Conservation (phyloP, 2,888 invertebrate genomes). For the Argynnis bischoffii region DNA sequence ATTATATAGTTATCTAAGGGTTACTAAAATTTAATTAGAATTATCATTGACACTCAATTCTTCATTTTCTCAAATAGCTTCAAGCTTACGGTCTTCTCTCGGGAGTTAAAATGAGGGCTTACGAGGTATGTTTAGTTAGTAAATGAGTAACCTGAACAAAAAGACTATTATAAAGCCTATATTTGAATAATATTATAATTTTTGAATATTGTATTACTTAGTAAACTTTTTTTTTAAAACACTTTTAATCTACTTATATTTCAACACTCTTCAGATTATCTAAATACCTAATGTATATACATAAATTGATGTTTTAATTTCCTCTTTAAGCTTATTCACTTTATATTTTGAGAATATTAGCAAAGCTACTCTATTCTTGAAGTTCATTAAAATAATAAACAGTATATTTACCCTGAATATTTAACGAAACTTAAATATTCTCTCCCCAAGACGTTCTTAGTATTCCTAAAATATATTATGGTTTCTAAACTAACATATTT, state of each 20-base stretch:
- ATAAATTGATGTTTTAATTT: too few species aligned
- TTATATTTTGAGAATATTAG: background rate
- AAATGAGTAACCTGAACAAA: conserved; percentile 19
- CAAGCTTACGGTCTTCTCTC: conserved; percentile 4
- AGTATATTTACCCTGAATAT: background rate
- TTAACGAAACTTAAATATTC: conserved; percentile 6
- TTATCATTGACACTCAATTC: conserved; percentile 19
- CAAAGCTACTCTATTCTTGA: background rate
- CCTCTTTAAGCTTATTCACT: too few species aligned
- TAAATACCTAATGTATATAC: background rate
- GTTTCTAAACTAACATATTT: too few species aligned
- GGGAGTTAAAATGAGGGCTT: conserved; percentile 20
- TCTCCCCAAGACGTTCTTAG: background rate
- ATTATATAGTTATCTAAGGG: background rate
- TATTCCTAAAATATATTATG: conserved; percentile 1
- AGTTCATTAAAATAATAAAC: conserved; percentile 1
- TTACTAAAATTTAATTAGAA: conserved; percentile 16
- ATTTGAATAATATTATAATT: conserved; percentile 6
- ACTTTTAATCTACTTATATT: background rate
- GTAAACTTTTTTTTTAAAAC: background rate
- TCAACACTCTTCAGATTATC: background rate
- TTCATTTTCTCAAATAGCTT: conserved; percentile 5
- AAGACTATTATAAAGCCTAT: conserved; percentile 4
- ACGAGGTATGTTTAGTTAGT: conserved; percentile 14
- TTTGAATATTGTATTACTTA: background rate